Base-by-base conservation (phyloP, 2,888 invertebrate genomes). In the Lasiommata megera region DNA sequence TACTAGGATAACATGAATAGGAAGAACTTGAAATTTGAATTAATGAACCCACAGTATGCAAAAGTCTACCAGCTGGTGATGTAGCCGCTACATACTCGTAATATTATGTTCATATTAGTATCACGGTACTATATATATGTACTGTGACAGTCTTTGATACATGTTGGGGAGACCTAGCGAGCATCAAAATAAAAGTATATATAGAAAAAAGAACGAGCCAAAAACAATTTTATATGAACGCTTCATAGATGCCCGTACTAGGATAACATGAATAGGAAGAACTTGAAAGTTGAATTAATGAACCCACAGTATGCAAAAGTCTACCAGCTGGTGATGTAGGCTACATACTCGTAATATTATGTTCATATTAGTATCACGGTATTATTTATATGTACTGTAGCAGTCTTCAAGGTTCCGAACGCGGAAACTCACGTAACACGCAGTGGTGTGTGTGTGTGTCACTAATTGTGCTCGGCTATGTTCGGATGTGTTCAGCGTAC, bases 321-420 rank as follows among this genome's bases (percentile, higher is more conserved):
- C 34, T 44, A 37, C 23, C 8, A 9, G 28, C 44, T n/a, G n/a
- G n/a, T n/a, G n/a, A n/a, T 14, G 29, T 2, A 29, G n/a, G 9
- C 23, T 44, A 44, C 23, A 44, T 16, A 29, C 31, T 9, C 7
- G 28, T 44, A 44, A 44, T 1, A 29, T 6, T 12, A 6, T 43
- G 40, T 16, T 14, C 37, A 37, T 18, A n/a, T n/a, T n/a, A 18
- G 50, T 12, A 29, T n/a, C 8, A 29, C 14, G 29, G 31, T 31
- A 29, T 9, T n/a, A n/a, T n/a, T n/a, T n/a, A n/a, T n/a, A n/a
- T n/a, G n/a, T 29, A 31, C 40, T 38, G 41, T 52, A 41, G 29
- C n/a, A 16, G 28, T 38, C 46, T 44, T 38, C 54, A 54, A 54
- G 54, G 54, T 54, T 54, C 11, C 17, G 7, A 29, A 54, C 54